Evolutionary conservation across 2,797 vertebrate genomes (phyloP).

Genomic region (Okamejei kenojei): DNA sequence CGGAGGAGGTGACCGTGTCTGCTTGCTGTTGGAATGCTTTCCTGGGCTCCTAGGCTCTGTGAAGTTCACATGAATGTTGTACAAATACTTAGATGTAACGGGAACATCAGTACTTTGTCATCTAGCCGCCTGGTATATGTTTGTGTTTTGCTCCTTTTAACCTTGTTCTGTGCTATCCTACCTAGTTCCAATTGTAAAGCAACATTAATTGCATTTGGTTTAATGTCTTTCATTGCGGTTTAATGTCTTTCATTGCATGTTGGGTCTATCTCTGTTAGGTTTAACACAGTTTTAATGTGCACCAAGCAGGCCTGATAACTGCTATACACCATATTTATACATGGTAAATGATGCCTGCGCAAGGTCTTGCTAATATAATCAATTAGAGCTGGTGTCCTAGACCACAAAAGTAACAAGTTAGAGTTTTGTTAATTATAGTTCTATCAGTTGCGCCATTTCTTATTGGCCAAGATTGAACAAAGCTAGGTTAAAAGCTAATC

Average conservation of each 20-base stretch:
- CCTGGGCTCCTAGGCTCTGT: conserved; percentile 62
- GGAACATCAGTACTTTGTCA: conserved; percentile 37
- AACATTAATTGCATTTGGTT: neutral
- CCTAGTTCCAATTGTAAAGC: conserved; percentile 9
- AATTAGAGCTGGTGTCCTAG: neutral
- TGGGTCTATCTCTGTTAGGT: neutral
- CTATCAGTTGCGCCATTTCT: neutral
- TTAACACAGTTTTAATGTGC: neutral
- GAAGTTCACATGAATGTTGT: conserved; percentile 60
- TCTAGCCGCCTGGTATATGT: conserved; percentile 3
- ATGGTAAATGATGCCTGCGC: neutral
- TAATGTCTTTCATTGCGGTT: neutral
- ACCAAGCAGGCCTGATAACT: neutral
- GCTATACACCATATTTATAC: neutral
- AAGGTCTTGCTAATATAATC: neutral
- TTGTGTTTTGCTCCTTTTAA: conserved; percentile 45
- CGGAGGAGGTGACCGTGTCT: conserved; percentile 53
- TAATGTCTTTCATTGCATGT: neutral
- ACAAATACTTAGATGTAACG: conserved; percentile 41
- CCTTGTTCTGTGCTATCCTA: conserved; percentile 45
- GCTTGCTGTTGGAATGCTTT: conserved; percentile 69
- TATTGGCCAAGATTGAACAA: neutral
- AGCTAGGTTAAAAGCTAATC: neutral
- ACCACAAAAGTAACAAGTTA: neutral
- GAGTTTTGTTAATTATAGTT: neutral